Evolutionary conservation across 1,140 invertebrate species (phyloP).

Genomic region (Megathymus violae): DNA sequence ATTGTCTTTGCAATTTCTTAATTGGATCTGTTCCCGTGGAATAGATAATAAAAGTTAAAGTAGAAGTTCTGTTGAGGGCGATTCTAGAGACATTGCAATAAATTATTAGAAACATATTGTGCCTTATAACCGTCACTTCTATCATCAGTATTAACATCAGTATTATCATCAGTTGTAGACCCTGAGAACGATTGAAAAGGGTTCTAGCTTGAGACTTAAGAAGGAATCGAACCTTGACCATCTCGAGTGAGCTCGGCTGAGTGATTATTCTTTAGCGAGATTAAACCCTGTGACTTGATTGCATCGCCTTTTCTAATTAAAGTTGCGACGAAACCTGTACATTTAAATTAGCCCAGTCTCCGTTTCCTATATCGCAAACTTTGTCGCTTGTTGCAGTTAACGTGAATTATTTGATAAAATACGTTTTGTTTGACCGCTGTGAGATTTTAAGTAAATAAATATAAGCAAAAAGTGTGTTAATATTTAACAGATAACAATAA

Average conservation of each 20-base stretch:
- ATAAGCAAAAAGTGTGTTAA: neutral
- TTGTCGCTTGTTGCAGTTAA: neutral
- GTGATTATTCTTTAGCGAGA: constrained; percentile 15
- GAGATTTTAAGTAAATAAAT: neutral
- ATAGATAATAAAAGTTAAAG: too few relatives aligned
- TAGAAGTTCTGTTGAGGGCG: too few relatives aligned
- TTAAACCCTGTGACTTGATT: constrained; percentile 38
- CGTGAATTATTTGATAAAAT: neutral
- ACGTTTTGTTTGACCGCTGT: neutral
- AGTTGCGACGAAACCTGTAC: constrained; percentile 45
- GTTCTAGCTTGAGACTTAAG: too few relatives aligned
- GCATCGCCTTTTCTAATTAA: constrained; percentile 48
- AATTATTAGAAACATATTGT: too few relatives aligned
- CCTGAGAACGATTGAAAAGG: too few relatives aligned
- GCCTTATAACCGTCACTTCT: too few relatives aligned
- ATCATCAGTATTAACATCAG: too few relatives aligned
- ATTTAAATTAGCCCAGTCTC: constrained; percentile 44
- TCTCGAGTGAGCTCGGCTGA: neutral
- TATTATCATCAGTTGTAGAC: too few relatives aligned
- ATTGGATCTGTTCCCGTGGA: too few relatives aligned
- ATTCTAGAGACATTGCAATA: too few relatives aligned
- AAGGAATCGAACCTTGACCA: neutral
- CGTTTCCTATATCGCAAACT: constrained; percentile 3
- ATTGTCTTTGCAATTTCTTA: too few relatives aligned
- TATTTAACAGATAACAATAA: neutral